Conservation (phyloP, 2,797 vertebrate species). For the Pipistrellus pipistrellus region DNA sequence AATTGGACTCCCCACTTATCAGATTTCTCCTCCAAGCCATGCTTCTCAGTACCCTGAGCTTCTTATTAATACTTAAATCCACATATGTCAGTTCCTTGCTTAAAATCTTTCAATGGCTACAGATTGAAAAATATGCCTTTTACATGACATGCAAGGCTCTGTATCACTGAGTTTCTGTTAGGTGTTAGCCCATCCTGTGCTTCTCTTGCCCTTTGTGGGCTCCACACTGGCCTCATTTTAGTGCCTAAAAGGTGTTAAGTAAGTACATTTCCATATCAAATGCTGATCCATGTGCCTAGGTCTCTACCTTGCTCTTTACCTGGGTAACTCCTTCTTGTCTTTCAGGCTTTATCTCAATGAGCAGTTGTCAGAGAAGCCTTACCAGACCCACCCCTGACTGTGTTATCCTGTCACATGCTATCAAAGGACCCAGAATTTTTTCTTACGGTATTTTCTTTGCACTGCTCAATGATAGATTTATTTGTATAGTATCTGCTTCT, state of each 20-base stretch:
- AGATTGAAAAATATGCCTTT: neutral
- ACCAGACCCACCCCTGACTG: too few relatives aligned
- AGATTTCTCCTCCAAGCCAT: neutral
- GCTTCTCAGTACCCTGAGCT: too few relatives aligned
- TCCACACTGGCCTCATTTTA: neutral
- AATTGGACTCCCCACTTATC: neutral
- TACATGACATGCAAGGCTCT: neutral
- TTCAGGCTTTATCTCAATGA: neutral
- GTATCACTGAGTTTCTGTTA: fast-evolving
- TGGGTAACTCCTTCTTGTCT: neutral
- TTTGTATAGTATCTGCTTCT: neutral
- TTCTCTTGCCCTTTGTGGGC: neutral
- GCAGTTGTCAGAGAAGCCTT: neutral
- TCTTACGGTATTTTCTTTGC: neutral
- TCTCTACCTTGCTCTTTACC: neutral
- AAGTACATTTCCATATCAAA: neutral
- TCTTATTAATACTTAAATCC: neutral
- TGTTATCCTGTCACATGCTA: neutral
- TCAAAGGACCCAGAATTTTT: neutral
- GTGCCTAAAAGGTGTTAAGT: neutral
- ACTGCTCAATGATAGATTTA: neutral
- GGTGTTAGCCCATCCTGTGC: neutral
- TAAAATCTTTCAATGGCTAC: neutral
- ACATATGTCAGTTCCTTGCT: neutral
- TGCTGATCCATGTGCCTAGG: neutral